A percentile compares a stretch with the other conserved stretches of the same genome.
These are phyloP conservation scores for Oxycera nigricornis DNA, from an alignment of 2,888 invertebrate species.

Conservation along the genomic window DNA sequence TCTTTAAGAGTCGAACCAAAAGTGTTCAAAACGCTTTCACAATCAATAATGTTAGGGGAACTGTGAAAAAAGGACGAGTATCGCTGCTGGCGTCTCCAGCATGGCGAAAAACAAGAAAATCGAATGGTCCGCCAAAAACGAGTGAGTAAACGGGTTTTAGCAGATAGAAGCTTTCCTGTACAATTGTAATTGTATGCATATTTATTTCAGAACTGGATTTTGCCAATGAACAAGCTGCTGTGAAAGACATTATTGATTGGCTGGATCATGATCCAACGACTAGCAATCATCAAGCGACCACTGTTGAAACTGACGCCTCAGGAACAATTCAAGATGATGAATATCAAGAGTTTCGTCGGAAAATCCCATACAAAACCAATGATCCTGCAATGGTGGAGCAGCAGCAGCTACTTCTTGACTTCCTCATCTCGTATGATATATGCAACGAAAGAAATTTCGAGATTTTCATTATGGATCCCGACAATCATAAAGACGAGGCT, in stretches of 20 bases:
- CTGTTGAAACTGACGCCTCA: not conserved
- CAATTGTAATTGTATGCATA: no score
- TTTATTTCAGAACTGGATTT: slow-evolving; percentile 52
- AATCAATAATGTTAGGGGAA: slow-evolving; percentile 56
- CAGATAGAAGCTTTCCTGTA: not conserved
- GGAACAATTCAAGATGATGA: not conserved
- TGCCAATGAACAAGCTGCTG: slow-evolving; percentile 58
- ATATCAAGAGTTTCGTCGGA: slow-evolving; percentile 52
- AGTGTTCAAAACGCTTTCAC: slow-evolving; percentile 55
- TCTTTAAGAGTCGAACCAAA: slow-evolving; percentile 55
- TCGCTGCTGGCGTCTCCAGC: slow-evolving; percentile 49
- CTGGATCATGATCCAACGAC: slow-evolving; percentile 48
- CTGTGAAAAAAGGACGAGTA: slow-evolving; percentile 56
- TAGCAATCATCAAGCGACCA: not conserved
- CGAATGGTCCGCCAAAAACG: not conserved
- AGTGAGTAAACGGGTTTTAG: slow-evolving; percentile 14
- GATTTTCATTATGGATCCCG: slow-evolving; percentile 59
- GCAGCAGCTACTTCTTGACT: slow-evolving; percentile 57
- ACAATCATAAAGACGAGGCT: slow-evolving; percentile 58
- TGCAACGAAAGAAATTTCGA: slow-evolving; percentile 59
- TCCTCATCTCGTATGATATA: slow-evolving; percentile 58
- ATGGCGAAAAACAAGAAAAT: not conserved
- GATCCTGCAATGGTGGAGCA: slow-evolving; percentile 57
- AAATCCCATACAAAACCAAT: slow-evolving; percentile 57
- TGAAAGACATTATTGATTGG: slow-evolving; percentile 58